A percentile compares a stretch with the other conserved stretches of the same genome.
These are phyloP conservation scores for Paratilapia polleni DNA, from an alignment of 2,113 vertebrate species.

Conservation along the genomic window DNA sequence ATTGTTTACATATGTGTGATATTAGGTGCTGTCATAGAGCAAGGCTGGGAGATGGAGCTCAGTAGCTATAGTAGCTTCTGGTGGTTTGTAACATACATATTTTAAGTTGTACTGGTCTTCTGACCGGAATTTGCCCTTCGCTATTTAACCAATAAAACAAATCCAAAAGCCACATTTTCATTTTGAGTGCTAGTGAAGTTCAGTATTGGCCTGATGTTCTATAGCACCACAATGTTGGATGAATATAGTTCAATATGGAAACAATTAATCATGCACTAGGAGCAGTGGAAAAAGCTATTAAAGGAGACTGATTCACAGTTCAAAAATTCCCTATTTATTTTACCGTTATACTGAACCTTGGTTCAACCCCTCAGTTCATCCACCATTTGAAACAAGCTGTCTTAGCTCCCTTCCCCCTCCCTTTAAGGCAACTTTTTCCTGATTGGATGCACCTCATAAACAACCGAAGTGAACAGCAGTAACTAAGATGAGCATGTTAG, in stretches of 20 bases:
- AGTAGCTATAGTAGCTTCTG: background rate
- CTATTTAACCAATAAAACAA: background rate
- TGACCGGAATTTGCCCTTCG: background rate
- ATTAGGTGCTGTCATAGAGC: background rate
- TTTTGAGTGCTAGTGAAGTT: background rate
- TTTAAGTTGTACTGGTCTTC: background rate
- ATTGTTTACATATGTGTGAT: slow-evolving; percentile 25
- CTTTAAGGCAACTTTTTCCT: background rate
- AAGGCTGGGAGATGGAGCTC: background rate
- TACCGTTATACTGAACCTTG: background rate
- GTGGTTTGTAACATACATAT: background rate
- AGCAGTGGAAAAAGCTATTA: background rate
- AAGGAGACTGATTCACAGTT: background rate
- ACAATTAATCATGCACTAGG: background rate
- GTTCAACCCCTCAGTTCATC: background rate
- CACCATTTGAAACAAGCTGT: background rate
- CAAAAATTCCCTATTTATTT: rapidly evolving
- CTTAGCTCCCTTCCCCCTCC: background rate
- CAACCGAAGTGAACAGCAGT: background rate
- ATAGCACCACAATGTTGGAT: background rate
- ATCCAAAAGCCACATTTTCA: background rate
- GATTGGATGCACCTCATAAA: background rate
- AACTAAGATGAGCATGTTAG: no score
- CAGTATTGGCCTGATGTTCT: background rate
- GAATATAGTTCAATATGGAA: background rate